These are phyloP conservation scores for Palythoa grandiflora DNA, from an alignment of 92 coral and sea anemone genomes.

Conservation along the genomic window DNA sequence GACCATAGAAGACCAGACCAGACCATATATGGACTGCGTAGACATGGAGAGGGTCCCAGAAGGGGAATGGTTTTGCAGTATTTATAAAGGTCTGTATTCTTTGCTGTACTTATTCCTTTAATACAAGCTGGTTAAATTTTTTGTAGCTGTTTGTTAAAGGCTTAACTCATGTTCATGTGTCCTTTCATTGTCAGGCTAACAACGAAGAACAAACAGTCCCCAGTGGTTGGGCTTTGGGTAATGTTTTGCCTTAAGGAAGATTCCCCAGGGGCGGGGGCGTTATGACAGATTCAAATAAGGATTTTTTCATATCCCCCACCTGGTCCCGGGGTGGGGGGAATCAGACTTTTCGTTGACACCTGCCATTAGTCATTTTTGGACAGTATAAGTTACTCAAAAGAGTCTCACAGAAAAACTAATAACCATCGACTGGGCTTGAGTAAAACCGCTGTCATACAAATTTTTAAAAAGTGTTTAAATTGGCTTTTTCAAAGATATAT, in stretches of 20 bases:
- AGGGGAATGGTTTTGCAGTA: conserved; percentile 44
- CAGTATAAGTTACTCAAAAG: too few relatives aligned
- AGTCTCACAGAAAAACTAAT: too few relatives aligned
- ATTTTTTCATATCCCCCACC: not conserved
- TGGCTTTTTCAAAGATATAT: too few relatives aligned
- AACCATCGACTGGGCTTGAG: too few relatives aligned
- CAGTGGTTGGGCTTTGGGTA: conserved; percentile 5
- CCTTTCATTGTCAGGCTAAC: too few relatives aligned
- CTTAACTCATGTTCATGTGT: too few relatives aligned
- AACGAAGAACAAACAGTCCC: conserved; percentile 10
- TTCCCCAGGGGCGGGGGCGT: conserved; percentile 30
- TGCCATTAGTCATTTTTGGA: not conserved
- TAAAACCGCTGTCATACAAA: too few relatives aligned
- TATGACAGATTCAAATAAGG: conserved; percentile 21
- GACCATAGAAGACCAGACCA: too few relatives aligned
- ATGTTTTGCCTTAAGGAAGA: conserved; percentile 16
- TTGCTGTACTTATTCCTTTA: not conserved
- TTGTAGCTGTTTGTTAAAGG: not conserved
- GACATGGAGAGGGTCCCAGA: conserved; percentile 3
- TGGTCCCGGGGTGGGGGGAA: not conserved
- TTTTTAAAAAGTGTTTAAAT: too few relatives aligned
- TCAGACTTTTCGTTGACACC: not conserved
- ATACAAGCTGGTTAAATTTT: not conserved
- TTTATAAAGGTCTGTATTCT: conserved; percentile 33
- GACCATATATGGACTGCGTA: conserved; percentile 19